Evolutionary conservation across 1,140 invertebrate species (phyloP).

Genomic region (Acyrthosiphon pisum): DNA sequence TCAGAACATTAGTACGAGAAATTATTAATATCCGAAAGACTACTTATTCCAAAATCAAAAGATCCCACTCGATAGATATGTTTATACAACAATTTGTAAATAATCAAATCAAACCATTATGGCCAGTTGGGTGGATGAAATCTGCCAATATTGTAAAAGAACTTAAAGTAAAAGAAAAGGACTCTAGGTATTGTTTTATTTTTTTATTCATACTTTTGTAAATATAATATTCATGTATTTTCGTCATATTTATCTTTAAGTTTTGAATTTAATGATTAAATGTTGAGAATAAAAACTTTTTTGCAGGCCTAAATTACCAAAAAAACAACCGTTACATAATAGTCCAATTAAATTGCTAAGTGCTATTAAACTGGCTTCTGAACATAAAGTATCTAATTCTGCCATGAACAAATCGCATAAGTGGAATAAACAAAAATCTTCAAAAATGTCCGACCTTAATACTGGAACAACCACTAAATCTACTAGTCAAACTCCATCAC

Average conservation of each 20-base stretch:
- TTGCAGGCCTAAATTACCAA: slow-evolving; percentile 31
- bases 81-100: slow-evolving; percentile 66
- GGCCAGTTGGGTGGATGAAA: slow-evolving; percentile 69
- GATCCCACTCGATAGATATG: slow-evolving; percentile 65
- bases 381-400: slow-evolving; percentile 54
- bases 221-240: not conserved
- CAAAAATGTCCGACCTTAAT: not conserved
- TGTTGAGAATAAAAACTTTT: not conserved
- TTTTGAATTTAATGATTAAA: not conserved
- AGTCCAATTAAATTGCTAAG: slow-evolving; percentile 40
- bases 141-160: slow-evolving; percentile 58
- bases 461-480: not conserved
- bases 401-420: slow-evolving; percentile 38
- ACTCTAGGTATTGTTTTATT: slow-evolving; percentile 28
- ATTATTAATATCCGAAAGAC: slow-evolving; percentile 57
- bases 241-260: not conserved
- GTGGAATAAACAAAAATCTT: slow-evolving; percentile 38
- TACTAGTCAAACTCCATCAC: slow-evolving; percentile 19
- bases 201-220: not conserved
- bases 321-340: slow-evolving; percentile 50
- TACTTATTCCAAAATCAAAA: slow-evolving; percentile 61
- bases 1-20: slow-evolving; percentile 57
- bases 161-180: slow-evolving; percentile 46
- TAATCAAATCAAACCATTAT: slow-evolving; percentile 65
- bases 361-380: slow-evolving; percentile 50